Percentiles rank a stretch among this genome's conserved stretches.
Evolutionary conservation across 2,113 vertebrate species (phyloP).

Genomic region (Lampris incognitus): DNA sequence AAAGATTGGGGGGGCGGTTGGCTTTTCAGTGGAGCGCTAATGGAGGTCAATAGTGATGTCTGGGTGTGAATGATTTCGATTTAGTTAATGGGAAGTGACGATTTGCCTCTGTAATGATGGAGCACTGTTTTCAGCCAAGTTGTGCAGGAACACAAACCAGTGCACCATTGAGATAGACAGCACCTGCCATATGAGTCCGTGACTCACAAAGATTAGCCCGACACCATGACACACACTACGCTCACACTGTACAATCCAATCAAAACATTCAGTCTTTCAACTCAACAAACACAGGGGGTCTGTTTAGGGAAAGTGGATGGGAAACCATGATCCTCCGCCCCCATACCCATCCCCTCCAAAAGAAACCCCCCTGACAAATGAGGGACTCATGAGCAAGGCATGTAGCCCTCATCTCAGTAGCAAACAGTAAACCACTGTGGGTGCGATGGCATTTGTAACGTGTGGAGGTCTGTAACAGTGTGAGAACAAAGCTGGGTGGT

Average conservation of each 20-base stretch:
- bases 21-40: neutral
- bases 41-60: neutral
- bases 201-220: too few relatives aligned
- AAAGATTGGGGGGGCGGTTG: too few relatives aligned
- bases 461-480: too few relatives aligned
- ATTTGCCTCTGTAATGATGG: neutral
- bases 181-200: too few relatives aligned
- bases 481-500: too few relatives aligned
- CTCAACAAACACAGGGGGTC: neutral
- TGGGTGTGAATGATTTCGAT: neutral
- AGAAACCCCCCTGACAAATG: too few relatives aligned
- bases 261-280: neutral
- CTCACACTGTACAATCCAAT: neutral
- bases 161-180: too few relatives aligned
- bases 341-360: neutral
- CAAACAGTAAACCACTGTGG: neutral
- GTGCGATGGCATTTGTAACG: too few relatives aligned
- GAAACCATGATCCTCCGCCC: too few relatives aligned
- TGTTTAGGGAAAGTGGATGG: too few relatives aligned
- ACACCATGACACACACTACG: neutral
- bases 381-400: neutral
- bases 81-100: neutral
- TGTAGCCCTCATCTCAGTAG: neutral
- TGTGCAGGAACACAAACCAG: too few relatives aligned
- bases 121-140: too few relatives aligned